A percentile compares a stretch with the other conserved stretches of the same genome.
Evolutionary conservation across 2,113 vertebrate species (phyloP).

Genomic region (Dipodomys merriami): DNA sequence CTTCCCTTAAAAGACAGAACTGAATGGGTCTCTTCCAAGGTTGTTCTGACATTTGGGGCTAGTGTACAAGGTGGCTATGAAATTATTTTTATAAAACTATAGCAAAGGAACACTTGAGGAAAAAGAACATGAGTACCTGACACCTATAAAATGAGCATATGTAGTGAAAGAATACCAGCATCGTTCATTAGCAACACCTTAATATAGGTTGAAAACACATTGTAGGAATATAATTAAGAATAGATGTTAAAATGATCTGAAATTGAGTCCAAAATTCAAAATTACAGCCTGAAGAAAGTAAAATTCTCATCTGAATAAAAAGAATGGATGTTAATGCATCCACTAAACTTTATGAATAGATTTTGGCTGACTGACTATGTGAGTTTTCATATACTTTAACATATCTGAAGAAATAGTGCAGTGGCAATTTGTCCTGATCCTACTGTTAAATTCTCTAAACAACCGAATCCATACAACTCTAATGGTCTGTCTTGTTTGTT

Average conservation of each 20-base stretch:
- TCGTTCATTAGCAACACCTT: background rate
- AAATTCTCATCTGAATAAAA: no score
- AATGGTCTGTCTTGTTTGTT: background rate
- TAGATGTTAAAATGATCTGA: background rate
- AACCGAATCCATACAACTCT: background rate
- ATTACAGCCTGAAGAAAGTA: no score
- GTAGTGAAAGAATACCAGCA: background rate
- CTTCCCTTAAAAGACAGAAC: background rate
- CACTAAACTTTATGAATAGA: background rate
- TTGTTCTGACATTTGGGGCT: background rate
- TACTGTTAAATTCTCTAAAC: background rate
- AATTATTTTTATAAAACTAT: slow-evolving; percentile 35
- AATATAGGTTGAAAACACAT: slow-evolving; percentile 1
- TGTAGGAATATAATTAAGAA: slow-evolving; percentile 8
- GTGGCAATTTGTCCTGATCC: background rate
- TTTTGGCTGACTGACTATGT: background rate
- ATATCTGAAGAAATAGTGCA: slow-evolving; percentile 26
- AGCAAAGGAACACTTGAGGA: background rate
- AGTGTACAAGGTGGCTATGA: background rate
- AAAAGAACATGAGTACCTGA: slow-evolving; percentile 10
- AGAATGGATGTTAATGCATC: background rate
- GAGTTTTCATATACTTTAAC: background rate
- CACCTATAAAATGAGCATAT: background rate
- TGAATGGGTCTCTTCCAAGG: background rate
- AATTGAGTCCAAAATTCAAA: no score